Conservation (phyloP, 2,888 invertebrate species). For the Apodemia duryi region DNA sequence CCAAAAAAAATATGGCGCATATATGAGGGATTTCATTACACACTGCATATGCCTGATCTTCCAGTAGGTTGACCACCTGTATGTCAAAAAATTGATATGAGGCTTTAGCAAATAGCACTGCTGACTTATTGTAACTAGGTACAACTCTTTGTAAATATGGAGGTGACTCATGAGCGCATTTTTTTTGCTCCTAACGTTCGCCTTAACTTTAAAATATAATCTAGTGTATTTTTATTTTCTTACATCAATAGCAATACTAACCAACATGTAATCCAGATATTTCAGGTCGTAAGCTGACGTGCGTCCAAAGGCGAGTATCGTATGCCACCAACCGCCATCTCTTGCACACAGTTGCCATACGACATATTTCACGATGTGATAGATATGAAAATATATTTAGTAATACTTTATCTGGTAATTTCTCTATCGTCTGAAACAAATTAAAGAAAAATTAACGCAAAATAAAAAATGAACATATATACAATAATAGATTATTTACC, state of each 20-base stretch:
- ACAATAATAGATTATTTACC: constrained; percentile 10
- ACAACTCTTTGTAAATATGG: no score
- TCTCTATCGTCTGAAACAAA: constrained; percentile 91
- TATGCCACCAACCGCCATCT: constrained; percentile 98
- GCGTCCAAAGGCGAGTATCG: constrained; percentile 96
- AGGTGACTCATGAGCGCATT: no score
- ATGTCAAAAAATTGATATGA: no score
- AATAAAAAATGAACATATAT: constrained; percentile 13
- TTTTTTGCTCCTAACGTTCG: no score
- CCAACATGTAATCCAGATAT: constrained; percentile 95
- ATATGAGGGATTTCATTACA: no score
- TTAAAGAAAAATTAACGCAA: constrained; percentile 16
- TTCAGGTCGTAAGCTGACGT: constrained; percentile 97
- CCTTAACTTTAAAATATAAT: neutral
- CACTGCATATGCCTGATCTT: no score
- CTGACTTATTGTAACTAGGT: no score
- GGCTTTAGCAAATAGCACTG: no score
- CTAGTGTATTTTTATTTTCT: neutral
- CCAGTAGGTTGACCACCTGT: no score
- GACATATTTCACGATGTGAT: constrained; percentile 95
- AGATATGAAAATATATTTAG: constrained; percentile 96
- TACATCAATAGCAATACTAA: constrained; percentile 31
- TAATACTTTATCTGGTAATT: constrained; percentile 97
- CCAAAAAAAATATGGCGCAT: no score
- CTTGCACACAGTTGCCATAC: constrained; percentile 95